phyloP scores from a whole-genome alignment of 2,797 vertebrate genomes.

The Columba guinea region DNA sequence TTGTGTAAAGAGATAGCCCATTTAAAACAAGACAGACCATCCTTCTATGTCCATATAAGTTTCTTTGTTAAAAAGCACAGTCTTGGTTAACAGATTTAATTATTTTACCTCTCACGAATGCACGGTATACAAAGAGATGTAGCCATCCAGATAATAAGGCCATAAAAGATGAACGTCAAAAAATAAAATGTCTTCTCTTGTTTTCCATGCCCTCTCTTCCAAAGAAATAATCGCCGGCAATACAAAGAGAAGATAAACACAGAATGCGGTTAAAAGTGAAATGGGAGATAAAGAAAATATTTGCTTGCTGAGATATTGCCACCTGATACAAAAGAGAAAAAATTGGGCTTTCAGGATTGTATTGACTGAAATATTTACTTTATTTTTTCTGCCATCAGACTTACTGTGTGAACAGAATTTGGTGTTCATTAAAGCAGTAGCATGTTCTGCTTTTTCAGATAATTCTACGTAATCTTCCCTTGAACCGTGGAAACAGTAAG shows the following conservation, averaged over 20 bases:
- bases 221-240: neutral
- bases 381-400: neutral
- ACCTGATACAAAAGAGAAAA: neutral
- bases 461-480: neutral
- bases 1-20: neutral
- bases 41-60: neutral
- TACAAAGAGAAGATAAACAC: neutral
- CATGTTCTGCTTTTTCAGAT: neutral
- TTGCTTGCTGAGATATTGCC: neutral
- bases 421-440: neutral
- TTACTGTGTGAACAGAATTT: neutral
- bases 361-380: neutral
- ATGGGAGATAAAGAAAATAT: neutral
- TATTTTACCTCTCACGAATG: neutral
- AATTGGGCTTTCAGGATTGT: neutral
- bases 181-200: neutral
- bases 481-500: neutral
- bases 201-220: neutral
- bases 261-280: neutral
- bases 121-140: neutral
- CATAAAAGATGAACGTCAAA: conserved; percentile 27
- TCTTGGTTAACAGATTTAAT: conserved; percentile 31
- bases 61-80: neutral
- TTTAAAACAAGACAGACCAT: neutral
- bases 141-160: neutral